phyloP scores from a whole-genome alignment of 2,113 vertebrate genomes.

The Lepisosteus osseus region DNA sequence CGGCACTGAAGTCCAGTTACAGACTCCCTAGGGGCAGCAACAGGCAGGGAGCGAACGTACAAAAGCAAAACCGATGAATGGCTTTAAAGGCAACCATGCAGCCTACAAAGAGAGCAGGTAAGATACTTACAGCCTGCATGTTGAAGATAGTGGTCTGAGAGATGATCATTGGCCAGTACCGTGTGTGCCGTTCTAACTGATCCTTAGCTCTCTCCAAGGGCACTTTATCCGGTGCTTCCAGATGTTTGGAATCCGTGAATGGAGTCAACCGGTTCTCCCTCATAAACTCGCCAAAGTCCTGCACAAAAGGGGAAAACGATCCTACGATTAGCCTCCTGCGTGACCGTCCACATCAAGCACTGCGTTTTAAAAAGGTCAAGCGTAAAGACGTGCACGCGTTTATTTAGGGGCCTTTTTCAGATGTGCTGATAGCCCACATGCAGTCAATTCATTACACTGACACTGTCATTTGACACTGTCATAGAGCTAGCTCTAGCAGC shows the following conservation, averaged over 20 bases:
- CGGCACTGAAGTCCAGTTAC: neutral
- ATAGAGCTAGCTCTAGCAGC: too few species aligned
- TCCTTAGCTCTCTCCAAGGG: slow-evolving; percentile 87
- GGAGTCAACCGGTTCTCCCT: slow-evolving; percentile 94
- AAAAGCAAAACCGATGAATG: neutral
- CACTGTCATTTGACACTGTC: too few species aligned
- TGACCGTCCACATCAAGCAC: too few species aligned
- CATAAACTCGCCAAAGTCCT: slow-evolving; percentile 99
- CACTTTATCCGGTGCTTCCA: slow-evolving; percentile 75
- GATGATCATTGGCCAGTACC: slow-evolving; percentile 99
- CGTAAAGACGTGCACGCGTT: too few species aligned
- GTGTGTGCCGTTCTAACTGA: slow-evolving; percentile 92
- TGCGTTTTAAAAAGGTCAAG: too few species aligned
- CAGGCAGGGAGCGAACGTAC: neutral
- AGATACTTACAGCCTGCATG: slow-evolving; percentile 90
- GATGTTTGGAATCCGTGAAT: slow-evolving; percentile 78
- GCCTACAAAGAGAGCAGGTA: neutral
- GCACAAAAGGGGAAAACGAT: slow-evolving; percentile 35
- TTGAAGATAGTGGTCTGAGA: slow-evolving; percentile 99
- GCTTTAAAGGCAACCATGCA: neutral
- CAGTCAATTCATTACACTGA: too few species aligned
- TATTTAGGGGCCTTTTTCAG: too few species aligned
- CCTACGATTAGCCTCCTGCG: neutral
- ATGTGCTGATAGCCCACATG: too few species aligned
- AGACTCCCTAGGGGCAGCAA: neutral